Percentiles rank a stretch among this genome's conserved stretches.
phyloP scores from a whole-genome alignment of 35 echinoderm and acorn worm genomes.

The Apostichopus japonicus region DNA sequence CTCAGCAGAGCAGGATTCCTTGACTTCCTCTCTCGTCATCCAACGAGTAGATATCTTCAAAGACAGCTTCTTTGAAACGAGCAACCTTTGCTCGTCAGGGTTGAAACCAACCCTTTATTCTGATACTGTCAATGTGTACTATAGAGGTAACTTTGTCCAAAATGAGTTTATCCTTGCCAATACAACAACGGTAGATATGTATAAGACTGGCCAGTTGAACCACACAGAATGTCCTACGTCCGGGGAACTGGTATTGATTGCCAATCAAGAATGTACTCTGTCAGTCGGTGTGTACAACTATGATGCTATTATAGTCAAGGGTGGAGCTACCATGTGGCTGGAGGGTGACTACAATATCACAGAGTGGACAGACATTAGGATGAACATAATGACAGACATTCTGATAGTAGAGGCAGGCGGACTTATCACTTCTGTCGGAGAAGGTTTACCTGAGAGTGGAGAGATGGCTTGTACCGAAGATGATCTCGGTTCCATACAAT shows the following conservation, averaged over 20 bases:
- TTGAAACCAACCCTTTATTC: slow-evolving; percentile 45
- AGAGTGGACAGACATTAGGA: slow-evolving; percentile 46
- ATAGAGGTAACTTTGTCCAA: slow-evolving; percentile 25
- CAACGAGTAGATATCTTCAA: slow-evolving; percentile 55
- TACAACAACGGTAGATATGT: not conserved
- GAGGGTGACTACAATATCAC: slow-evolving; percentile 52
- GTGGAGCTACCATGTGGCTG: slow-evolving; percentile 65
- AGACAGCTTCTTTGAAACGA: slow-evolving; percentile 41
- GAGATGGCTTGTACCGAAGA: slow-evolving; percentile 25
- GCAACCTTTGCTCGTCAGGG: not conserved
- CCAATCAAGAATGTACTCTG: slow-evolving; percentile 55
- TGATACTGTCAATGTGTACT: slow-evolving; percentile 27
- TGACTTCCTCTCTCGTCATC: slow-evolving; percentile 45
- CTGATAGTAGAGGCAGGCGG: slow-evolving; percentile 69
- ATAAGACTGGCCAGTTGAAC: not conserved
- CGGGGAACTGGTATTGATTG: slow-evolving; percentile 46
- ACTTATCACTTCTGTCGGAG: slow-evolving; percentile 58
- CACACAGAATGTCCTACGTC: not conserved
- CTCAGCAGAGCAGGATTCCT: not conserved
- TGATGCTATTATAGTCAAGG: slow-evolving; percentile 58
- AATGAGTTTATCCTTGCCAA: slow-evolving; percentile 47
- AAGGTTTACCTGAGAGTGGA: slow-evolving; percentile 47
- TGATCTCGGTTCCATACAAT: slow-evolving; percentile 64
- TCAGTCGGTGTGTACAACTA: slow-evolving; percentile 52
- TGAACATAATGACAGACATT: slow-evolving; percentile 26